Evolutionary conservation across 2,888 invertebrate species (phyloP).

Genomic region (Zeuzera pyrina): DNA sequence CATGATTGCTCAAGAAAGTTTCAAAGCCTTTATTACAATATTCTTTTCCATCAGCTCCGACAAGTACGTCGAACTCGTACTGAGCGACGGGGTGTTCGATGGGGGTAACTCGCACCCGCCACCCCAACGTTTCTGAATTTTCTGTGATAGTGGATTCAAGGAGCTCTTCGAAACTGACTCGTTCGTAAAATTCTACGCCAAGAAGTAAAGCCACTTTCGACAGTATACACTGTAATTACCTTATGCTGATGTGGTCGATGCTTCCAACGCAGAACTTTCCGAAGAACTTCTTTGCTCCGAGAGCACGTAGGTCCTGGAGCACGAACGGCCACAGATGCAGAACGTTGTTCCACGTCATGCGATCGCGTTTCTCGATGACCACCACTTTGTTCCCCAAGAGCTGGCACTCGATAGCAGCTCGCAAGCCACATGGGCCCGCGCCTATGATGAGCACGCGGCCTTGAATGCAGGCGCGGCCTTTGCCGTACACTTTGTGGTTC

Average conservation of each 20-base stretch:
- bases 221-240: constrained; percentile 96
- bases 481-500: constrained; percentile 91
- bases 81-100: constrained; percentile 89
- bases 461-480: constrained; percentile 87
- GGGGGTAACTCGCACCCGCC: constrained; percentile 87
- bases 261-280: constrained; percentile 99
- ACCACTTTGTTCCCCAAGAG: constrained; percentile 95
- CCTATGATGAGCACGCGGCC: constrained; percentile 96
- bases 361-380: too few species aligned
- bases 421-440: constrained; percentile 95
- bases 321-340: too few species aligned
- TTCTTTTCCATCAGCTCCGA: constrained; percentile 99
- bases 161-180: constrained; percentile 92
- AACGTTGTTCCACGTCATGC: too few species aligned
- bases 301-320: constrained; percentile 92
- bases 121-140: constrained; percentile 74
- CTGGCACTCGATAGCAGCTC: constrained; percentile 97
- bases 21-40: constrained; percentile 12
- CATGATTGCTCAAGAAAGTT: constrained; percentile 12
- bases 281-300: constrained; percentile 98
- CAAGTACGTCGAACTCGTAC: constrained; percentile 95
- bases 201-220: constrained; percentile 92
- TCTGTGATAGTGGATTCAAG: constrained; percentile 79
- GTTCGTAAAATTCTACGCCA: constrained; percentile 96
- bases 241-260: constrained; percentile 98